These are phyloP conservation scores for Pristionchus japonicus DNA, from an alignment of 2,888 invertebrate genomes.

Conservation along the genomic window DNA sequence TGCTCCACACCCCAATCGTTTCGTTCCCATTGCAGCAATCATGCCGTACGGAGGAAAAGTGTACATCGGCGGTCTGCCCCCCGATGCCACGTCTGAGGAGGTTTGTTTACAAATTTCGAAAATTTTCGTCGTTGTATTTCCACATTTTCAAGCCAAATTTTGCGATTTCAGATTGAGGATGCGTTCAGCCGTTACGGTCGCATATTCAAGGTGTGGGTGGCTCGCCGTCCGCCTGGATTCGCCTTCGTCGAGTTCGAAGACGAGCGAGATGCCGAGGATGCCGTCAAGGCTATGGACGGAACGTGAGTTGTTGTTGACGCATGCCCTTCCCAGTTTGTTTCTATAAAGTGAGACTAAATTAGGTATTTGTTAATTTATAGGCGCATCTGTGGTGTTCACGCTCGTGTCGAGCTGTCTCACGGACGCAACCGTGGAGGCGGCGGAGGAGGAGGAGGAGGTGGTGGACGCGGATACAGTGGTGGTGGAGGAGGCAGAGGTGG, in stretches of 20 bases:
- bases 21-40: background rate
- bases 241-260: slow-evolving; percentile 80
- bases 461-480: slow-evolving; percentile 46
- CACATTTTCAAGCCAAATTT: too few species aligned
- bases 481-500: slow-evolving; percentile 75
- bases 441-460: slow-evolving; percentile 61
- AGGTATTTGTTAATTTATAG: slow-evolving; percentile 60
- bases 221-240: slow-evolving; percentile 87
- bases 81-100: slow-evolving; percentile 83
- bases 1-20: too few species aligned
- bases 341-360: background rate
- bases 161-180: slow-evolving; percentile 86
- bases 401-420: slow-evolving; percentile 76
- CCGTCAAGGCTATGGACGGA: slow-evolving; percentile 76
- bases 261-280: slow-evolving; percentile 82
- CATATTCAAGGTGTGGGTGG: slow-evolving; percentile 92
- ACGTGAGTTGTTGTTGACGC: slow-evolving; percentile 76
- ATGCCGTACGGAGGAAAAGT: slow-evolving; percentile 80
- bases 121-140: too few species aligned
- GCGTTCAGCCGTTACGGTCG: slow-evolving; percentile 90
- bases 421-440: slow-evolving; percentile 76
- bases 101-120: too few species aligned
- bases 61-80: slow-evolving; percentile 91
- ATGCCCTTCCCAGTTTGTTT: background rate
- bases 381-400: slow-evolving; percentile 76